Percentiles rank a stretch among this genome's conserved stretches.
phyloP scores from a whole-genome alignment of 2,888 invertebrate genomes.

The Vanessa cardui region DNA sequence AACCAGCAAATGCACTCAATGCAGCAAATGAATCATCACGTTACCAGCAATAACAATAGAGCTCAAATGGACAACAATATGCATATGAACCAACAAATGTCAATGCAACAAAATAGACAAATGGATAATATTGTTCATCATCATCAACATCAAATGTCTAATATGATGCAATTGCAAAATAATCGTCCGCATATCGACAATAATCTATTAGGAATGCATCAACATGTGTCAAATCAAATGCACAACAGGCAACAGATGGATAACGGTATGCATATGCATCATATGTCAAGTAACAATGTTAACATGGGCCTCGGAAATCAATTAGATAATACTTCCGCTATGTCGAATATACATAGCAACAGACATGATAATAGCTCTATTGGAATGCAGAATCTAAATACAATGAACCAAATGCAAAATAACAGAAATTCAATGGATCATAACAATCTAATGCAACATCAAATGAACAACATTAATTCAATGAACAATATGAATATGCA shows the following conservation, averaged over 20 bases:
- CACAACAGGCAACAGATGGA: conserved; percentile 74
- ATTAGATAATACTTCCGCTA: conserved; percentile 64
- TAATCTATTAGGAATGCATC: conserved; percentile 73
- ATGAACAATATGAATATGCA: conserved; percentile 75
- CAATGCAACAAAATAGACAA: conserved; percentile 71
- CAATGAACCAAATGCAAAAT: conserved; percentile 73
- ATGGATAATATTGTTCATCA: conserved; percentile 70
- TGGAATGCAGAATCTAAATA: conserved; percentile 69
- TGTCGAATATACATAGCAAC: conserved; percentile 67
- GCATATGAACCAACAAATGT: conserved; percentile 72
- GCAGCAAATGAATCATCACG: conserved; percentile 75
- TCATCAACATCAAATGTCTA: conserved; percentile 76
- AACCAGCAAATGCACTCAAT: conserved; percentile 71
- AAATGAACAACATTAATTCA: conserved; percentile 65
- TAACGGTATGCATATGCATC: conserved; percentile 74
- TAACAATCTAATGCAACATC: conserved; percentile 73
- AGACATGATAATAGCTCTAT: conserved; percentile 72
- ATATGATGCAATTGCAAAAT: conserved; percentile 75
- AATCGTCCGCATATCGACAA: conserved; percentile 69
- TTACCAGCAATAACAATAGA: conserved; percentile 57
- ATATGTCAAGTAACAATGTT: conserved; percentile 64
- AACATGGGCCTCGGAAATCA: conserved; percentile 67
- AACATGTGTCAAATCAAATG: conserved; percentile 73
- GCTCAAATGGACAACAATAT: conserved; percentile 70
- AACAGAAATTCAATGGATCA: conserved; percentile 73